phyloP scores from a whole-genome alignment of 2,797 vertebrate genomes.

The Cichlasoma orientale region DNA sequence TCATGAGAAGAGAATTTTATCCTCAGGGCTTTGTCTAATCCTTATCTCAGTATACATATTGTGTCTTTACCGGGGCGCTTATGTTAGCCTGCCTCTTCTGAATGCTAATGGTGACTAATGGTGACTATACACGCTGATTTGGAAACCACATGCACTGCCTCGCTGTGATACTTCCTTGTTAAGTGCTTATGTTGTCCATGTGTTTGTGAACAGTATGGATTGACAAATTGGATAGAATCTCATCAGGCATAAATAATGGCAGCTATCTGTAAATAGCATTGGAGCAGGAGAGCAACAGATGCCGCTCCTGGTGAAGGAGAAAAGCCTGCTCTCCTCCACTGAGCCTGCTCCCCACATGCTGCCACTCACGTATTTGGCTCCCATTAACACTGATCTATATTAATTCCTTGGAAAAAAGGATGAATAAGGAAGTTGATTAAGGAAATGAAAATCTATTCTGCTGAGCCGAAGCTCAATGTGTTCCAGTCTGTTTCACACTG shows the following conservation, averaged over 20 bases:
- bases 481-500: conserved; percentile 79
- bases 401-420: conserved; percentile 68
- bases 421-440: conserved; percentile 82
- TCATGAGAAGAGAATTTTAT: conserved; percentile 37
- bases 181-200: conserved; percentile 47
- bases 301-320: conserved; percentile 72
- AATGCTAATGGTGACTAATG: conserved; percentile 34
- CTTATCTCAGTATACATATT: conserved; percentile 61
- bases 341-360: conserved; percentile 69
- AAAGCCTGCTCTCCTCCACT: conserved; percentile 70
- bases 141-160: not conserved
- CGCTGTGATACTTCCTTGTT: conserved; percentile 45
- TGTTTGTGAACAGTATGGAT: conserved; percentile 52
- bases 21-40: conserved; percentile 58
- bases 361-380: conserved; percentile 75
- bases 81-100: conserved; percentile 13
- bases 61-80: conserved; percentile 44
- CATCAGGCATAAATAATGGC: conserved; percentile 73
- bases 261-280: conserved; percentile 76
- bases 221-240: conserved; percentile 71
- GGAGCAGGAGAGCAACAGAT: conserved; percentile 75
- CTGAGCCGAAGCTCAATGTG: conserved; percentile 70
- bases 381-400: conserved; percentile 79
- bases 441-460: conserved; percentile 80
- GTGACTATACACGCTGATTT: conserved; percentile 25